Percentiles rank a stretch among this genome's conserved stretches.
These are phyloP conservation scores for Otocyon megalotis DNA, from an alignment of 2,113 vertebrate genomes.

Conservation along the genomic window DNA sequence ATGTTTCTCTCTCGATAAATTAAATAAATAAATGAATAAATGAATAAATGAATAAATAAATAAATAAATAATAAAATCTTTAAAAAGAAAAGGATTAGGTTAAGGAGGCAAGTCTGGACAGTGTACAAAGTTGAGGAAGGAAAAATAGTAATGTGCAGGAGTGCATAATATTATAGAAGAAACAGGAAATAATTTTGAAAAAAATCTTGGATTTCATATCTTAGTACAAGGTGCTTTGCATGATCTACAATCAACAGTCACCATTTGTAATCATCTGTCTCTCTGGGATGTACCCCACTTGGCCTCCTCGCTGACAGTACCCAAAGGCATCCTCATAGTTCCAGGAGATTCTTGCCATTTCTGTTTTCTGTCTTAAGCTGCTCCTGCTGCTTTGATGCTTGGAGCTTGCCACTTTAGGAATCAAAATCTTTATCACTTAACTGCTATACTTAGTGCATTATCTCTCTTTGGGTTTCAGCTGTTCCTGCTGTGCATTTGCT, in stretches of 20 bases:
- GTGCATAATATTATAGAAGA: not conserved
- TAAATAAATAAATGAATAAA: not conserved
- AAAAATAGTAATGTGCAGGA: not conserved
- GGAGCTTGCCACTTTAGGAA: slow-evolving; percentile 54
- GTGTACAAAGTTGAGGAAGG: not conserved
- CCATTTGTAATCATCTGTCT: not conserved
- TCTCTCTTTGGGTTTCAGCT: slow-evolving; percentile 63
- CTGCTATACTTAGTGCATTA: slow-evolving; percentile 65
- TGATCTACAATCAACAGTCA: not conserved
- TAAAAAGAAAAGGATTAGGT: not conserved
- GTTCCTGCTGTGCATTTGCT: slow-evolving; percentile 46
- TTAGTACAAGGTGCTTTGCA: not conserved
- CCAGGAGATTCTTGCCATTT: not conserved
- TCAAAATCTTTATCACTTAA: slow-evolving; percentile 64
- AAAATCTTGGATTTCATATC: not conserved
- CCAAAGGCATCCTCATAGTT: not conserved
- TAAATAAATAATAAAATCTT: too few species aligned
- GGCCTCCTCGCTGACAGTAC: not conserved
- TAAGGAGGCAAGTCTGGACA: not conserved
- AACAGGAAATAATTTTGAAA: not conserved
- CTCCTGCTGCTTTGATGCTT: slow-evolving; percentile 44
- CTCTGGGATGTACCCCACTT: not conserved
- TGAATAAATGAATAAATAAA: too few species aligned
- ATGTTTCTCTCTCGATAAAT: not conserved
- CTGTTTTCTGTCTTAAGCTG: slow-evolving; percentile 29